These are phyloP conservation scores for Andrena fulva DNA, from an alignment of 2,888 invertebrate species.

Conservation along the genomic window DNA sequence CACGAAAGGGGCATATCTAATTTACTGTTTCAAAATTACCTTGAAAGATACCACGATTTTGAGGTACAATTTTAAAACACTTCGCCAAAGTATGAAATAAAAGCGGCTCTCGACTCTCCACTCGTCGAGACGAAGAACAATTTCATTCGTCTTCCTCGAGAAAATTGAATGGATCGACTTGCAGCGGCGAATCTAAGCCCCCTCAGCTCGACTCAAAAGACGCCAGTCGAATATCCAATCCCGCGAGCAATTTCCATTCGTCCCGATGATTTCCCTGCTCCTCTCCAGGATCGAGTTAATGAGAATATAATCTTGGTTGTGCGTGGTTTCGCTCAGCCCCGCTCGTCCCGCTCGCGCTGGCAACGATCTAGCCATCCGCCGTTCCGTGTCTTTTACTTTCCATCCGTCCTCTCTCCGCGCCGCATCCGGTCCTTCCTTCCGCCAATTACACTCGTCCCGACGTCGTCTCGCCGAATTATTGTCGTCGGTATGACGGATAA, in stretches of 20 bases:
- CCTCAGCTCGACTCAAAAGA: conserved; percentile 28
- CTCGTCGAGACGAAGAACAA: conserved; percentile 9
- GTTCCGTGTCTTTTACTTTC: conserved; percentile 55
- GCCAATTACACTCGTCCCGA: conserved; percentile 72
- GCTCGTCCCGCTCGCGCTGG: conserved; percentile 66
- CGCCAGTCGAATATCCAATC: conserved; percentile 56
- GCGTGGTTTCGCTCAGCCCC: conserved; percentile 79
- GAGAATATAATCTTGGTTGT: conserved; percentile 82
- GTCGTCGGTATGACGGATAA: conserved; percentile 53
- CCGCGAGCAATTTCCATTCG: conserved; percentile 66
- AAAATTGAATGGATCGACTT: conserved; percentile 41
- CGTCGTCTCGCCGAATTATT: conserved; percentile 70
- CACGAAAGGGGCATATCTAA: too few relatives aligned
- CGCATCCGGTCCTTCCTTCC: conserved; percentile 73
- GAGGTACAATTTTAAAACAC: not conserved
- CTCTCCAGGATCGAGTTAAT: conserved; percentile 72
- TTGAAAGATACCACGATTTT: not conserved
- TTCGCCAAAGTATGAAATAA: not conserved
- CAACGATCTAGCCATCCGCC: conserved; percentile 63
- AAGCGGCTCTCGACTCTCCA: conserved; percentile 5
- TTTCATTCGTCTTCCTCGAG: conserved; percentile 30
- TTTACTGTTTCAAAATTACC: not conserved
- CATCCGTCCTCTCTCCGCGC: conserved; percentile 34
- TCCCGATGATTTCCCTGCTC: conserved; percentile 64
- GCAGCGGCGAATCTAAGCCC: conserved; percentile 29